Conservation (phyloP, 2,113 vertebrate genomes). For the Marmota flaviventris region DNA sequence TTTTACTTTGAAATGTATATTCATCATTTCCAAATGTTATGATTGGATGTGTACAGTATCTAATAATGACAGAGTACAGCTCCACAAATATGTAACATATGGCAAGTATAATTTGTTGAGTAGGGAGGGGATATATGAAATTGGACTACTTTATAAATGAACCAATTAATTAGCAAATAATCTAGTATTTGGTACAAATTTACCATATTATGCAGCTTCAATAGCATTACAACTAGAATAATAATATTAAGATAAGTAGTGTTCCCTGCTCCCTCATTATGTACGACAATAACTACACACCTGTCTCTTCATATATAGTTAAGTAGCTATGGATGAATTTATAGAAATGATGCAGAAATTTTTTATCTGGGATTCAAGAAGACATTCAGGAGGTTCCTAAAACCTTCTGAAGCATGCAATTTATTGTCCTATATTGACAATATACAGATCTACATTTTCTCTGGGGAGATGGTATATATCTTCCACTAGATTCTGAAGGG, state of each 20-base stretch:
- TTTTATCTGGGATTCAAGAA: not conserved
- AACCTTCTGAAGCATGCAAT: not conserved
- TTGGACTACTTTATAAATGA: not conserved
- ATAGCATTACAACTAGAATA: not conserved
- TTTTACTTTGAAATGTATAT: constrained; percentile 24
- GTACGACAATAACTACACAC: not conserved
- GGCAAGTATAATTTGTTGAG: not conserved
- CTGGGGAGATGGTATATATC: not conserved
- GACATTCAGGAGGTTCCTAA: not conserved
- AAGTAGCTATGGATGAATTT: not conserved
- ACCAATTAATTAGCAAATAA: not conserved
- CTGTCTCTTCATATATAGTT: not conserved
- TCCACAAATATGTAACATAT: not conserved
- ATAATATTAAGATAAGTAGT: not conserved
- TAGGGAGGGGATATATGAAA: not conserved
- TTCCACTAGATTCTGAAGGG: not conserved
- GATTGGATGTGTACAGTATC: not conserved
- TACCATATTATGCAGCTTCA: not conserved
- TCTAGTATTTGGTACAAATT: not conserved
- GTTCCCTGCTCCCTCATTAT: not conserved
- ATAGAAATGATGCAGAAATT: not conserved
- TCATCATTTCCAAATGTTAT: not conserved
- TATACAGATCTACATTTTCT: not conserved
- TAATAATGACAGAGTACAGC: not conserved
- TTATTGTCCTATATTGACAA: not conserved